phyloP scores from a whole-genome alignment of 2,113 vertebrate species.

The Oryzias javanicus region DNA sequence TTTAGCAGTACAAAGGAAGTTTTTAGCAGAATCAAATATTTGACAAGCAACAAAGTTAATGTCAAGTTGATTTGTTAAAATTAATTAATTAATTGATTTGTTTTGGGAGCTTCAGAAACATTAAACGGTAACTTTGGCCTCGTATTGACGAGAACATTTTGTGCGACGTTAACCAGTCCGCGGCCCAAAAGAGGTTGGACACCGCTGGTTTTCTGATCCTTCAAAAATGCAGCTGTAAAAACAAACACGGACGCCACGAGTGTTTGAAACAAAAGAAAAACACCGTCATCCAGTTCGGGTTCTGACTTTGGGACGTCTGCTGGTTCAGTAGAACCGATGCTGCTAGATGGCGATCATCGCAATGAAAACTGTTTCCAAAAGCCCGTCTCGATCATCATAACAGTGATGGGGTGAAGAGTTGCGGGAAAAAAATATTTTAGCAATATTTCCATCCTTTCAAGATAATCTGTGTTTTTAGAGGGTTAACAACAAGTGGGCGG shows the following conservation, averaged over 20 bases:
- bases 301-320: conserved; percentile 38
- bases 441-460: conserved; percentile 80
- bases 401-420: conserved; percentile 37
- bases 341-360: conserved; percentile 59
- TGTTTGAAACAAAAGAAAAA: conserved; percentile 54
- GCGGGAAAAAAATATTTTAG: conserved; percentile 67
- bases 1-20: too few species aligned
- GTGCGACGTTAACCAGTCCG: too few species aligned
- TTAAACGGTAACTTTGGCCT: too few species aligned
- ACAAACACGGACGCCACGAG: conserved; percentile 13
- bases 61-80: too few species aligned
- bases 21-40: too few species aligned
- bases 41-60: too few species aligned
- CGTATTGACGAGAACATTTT: too few species aligned
- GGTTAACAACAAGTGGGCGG: conserved; percentile 45
- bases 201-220: too few species aligned
- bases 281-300: conserved; percentile 45
- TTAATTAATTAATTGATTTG: too few species aligned
- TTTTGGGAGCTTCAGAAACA: too few species aligned
- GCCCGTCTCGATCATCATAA: conserved; percentile 65
- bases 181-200: too few species aligned
- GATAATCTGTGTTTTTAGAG: conserved; percentile 66
- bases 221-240: neutral
- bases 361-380: conserved; percentile 39
- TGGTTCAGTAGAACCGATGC: conserved; percentile 68